A percentile compares a stretch with the other conserved stretches of the same genome.
Evolutionary conservation across 2,888 invertebrate genomes (phyloP).

Genomic region (Dascillus cervinus): DNA sequence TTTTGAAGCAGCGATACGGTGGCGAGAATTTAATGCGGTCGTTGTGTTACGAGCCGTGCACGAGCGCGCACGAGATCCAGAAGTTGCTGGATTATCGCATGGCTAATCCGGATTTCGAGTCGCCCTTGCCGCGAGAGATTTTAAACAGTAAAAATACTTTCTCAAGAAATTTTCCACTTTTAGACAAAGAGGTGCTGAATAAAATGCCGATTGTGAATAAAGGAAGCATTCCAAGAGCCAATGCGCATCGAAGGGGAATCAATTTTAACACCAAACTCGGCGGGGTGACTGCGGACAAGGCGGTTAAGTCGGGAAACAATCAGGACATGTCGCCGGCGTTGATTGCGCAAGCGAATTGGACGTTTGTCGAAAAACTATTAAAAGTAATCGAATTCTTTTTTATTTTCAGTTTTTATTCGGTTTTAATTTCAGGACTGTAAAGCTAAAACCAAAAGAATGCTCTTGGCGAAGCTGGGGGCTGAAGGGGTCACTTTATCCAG

Average conservation of each 20-base stretch:
- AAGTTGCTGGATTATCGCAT: conserved; percentile 55
- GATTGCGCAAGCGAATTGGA: conserved; percentile 94
- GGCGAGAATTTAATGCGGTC: conserved; percentile 67
- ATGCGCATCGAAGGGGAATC: conserved; percentile 33
- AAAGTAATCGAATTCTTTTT: conserved; percentile 57
- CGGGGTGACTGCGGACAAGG: conserved; percentile 19
- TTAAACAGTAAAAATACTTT: conserved; percentile 53
- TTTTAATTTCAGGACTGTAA: conserved; percentile 65
- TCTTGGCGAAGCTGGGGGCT: conserved; percentile 97
- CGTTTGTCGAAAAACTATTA: conserved; percentile 93
- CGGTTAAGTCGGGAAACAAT: conserved; percentile 24
- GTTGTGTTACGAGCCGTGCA: conserved; percentile 66
- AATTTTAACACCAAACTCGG: conserved; percentile 23
- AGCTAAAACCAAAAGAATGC: conserved; percentile 94
- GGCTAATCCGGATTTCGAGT: conserved; percentile 71
- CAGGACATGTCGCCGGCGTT: conserved; percentile 75
- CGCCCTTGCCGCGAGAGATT: conserved; percentile 72
- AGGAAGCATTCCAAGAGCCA: conserved; percentile 40
- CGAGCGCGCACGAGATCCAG: conserved; percentile 58
- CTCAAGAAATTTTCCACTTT: conserved; percentile 74
- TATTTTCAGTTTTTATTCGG: not conserved
- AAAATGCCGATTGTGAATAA: conserved; percentile 56
- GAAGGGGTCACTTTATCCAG: conserved; percentile 89
- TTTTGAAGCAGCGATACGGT: conserved; percentile 66
- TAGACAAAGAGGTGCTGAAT: conserved; percentile 69